phyloP scores from a whole-genome alignment of 2,888 invertebrate species.

The Coenonympha arcania region DNA sequence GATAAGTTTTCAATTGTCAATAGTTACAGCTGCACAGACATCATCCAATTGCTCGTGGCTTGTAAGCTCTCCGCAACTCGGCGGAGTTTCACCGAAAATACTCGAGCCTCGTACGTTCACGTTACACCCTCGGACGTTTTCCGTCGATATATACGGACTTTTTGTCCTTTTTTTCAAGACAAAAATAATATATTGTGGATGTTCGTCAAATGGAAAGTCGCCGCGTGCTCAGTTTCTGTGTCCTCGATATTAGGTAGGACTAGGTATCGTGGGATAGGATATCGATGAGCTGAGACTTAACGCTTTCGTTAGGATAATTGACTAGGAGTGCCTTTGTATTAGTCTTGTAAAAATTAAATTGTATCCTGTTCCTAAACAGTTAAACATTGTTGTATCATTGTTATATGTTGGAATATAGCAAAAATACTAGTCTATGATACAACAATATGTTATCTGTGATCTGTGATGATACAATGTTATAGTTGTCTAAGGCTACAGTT shows the following conservation, averaged over 20 bases:
- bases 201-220: neutral
- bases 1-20: constrained; percentile 69
- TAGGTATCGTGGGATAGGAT: too few relatives aligned
- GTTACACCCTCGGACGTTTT: constrained; percentile 18
- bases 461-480: too few relatives aligned
- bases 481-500: too few relatives aligned
- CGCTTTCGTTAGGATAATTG: too few relatives aligned
- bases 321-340: too few relatives aligned
- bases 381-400: too few relatives aligned
- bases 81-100: constrained; percentile 37
- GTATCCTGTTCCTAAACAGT: too few relatives aligned
- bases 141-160: constrained; percentile 17
- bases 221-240: neutral
- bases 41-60: constrained; percentile 52
- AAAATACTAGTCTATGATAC: too few relatives aligned
- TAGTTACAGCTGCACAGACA: constrained; percentile 58
- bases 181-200: constrained; percentile 8
- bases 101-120: constrained; percentile 32
- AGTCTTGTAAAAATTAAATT: too few relatives aligned
- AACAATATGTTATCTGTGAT: too few relatives aligned
- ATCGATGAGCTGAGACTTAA: too few relatives aligned
- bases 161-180: constrained; percentile 15
- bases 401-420: too few relatives aligned
- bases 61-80: constrained; percentile 51
- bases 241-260: neutral